Evolutionary conservation across 2,113 vertebrate genomes (phyloP), one percentile per base, ranked within the genome.

Genomic region (Mormyrus lacerda): DNA sequence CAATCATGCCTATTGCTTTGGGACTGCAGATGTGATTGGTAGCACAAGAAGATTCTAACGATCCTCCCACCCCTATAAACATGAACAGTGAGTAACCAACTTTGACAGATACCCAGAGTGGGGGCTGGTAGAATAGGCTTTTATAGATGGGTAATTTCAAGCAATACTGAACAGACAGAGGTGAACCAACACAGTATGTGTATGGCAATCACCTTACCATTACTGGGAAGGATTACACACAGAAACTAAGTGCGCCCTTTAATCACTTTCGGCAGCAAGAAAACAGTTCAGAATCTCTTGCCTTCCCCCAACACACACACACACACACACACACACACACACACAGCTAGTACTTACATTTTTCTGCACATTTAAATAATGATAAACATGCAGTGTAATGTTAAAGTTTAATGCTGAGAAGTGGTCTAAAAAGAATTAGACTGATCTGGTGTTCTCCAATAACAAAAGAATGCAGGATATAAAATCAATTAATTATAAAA

Each of bases 1-100:
- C 94, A 93, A 91, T 87, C 83, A 92, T 92, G 91, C 90, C 93
- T 93, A 93, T 91, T 87, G 87, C 48, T 44, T 24, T 31, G 85
- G 44, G 65, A 91, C 19, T 53, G 79, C 2, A 1, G 91, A 35
- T 42, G 35, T 79, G 69, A 35, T 19, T 35, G 35, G 88, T 35
- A 65, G 15, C 58, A 88, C 21, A 73, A 83, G 87, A 48, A 44
- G 87, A 79, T 85, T 51, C 51, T 89, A 76, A 69, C 61, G 13
- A n/a, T 69, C 61, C n/a, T 85, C 88, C 1, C 50, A 7, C 83
- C 17, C n/a, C 27, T 19, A 35, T 39, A 35, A 79, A 39, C 35
- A 79, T 79, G 15, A 79, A 42, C 48, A 27, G 55, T 61, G 24
- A 61, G 7, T 61, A 61, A 61, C 55, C 55, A 9, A 61, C 55